These are phyloP conservation scores for Drosophila kuntzei DNA, from an alignment of 2,888 invertebrate genomes.

Conservation along the genomic window DNA sequence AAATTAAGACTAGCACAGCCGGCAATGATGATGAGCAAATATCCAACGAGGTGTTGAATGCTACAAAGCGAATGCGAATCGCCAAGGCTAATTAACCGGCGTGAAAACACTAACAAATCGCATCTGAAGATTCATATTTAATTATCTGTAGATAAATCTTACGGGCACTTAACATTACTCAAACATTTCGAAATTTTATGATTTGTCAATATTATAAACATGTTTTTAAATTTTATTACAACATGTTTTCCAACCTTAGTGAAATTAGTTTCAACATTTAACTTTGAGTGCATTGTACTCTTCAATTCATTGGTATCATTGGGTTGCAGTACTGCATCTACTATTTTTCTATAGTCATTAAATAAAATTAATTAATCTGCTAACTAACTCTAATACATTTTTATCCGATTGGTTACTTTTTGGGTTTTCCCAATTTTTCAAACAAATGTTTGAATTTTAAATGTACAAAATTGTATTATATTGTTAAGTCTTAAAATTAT, in stretches of 20 bases:
- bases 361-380: too few relatives aligned
- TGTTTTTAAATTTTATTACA: neutral
- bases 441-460: too few relatives aligned
- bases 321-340: too few relatives aligned
- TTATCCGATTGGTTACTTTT: too few relatives aligned
- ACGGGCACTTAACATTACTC: conserved; percentile 1
- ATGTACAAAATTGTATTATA: too few relatives aligned
- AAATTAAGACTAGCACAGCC: conserved; percentile 46
- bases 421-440: too few relatives aligned
- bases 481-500: too few relatives aligned
- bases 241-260: neutral
- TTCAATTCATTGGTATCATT: too few relatives aligned
- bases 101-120: conserved; percentile 39
- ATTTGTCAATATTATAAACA: neutral
- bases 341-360: too few relatives aligned
- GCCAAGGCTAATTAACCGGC: conserved; percentile 41
- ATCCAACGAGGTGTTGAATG: conserved; percentile 60
- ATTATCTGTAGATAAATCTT: conserved; percentile 4
- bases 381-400: too few relatives aligned
- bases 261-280: neutral
- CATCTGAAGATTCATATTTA: conserved; percentile 5
- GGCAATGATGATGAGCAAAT: conserved; percentile 35
- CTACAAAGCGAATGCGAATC: conserved; percentile 22
- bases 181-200: conserved; percentile 3
- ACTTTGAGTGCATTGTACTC: neutral